These are phyloP conservation scores for Paramuricea clavata DNA, from an alignment of 92 coral and sea anemone genomes.

Conservation along the genomic window DNA sequence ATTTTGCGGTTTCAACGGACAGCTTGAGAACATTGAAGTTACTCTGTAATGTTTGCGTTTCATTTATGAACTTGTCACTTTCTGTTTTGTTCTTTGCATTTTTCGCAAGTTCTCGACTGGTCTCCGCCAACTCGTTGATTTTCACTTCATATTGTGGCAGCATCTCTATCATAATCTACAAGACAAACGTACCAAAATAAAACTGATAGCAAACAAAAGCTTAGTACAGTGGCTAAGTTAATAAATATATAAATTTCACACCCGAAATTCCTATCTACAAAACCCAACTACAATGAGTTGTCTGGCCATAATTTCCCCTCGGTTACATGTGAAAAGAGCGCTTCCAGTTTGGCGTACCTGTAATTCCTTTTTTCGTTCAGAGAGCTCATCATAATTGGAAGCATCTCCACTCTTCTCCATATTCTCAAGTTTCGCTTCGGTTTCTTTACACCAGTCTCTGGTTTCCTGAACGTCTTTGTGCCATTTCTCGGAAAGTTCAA, in stretches of 20 bases:
- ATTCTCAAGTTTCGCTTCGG: neutral
- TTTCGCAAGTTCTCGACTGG: slow-evolving; percentile 13
- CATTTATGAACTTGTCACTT: slow-evolving; percentile 11
- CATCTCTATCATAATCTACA: slow-evolving; percentile 33
- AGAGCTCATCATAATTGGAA: neutral
- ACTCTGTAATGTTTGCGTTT: slow-evolving; percentile 16
- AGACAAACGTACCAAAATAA: neutral
- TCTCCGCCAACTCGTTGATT: slow-evolving; percentile 14
- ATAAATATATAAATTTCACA: no score
- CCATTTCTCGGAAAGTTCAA: slow-evolving; percentile 14
- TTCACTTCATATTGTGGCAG: slow-evolving; percentile 25
- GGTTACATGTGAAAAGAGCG: no score
- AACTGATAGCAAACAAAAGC: no score
- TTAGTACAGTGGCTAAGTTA: no score
- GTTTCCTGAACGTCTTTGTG: slow-evolving; percentile 31
- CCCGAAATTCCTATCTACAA: no score
- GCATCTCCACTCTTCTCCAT: neutral
- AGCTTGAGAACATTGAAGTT: slow-evolving; percentile 4
- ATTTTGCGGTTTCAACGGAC: slow-evolving; percentile 8
- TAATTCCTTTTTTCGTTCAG: neutral
- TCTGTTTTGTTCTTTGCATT: slow-evolving; percentile 29
- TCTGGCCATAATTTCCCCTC: no score
- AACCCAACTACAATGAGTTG: no score
- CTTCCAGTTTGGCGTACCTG: slow-evolving; percentile 23
- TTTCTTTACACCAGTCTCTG: slow-evolving; percentile 17